Base-by-base conservation (phyloP, 2,797 vertebrate species). In the Decapterus maruadsi region DNA sequence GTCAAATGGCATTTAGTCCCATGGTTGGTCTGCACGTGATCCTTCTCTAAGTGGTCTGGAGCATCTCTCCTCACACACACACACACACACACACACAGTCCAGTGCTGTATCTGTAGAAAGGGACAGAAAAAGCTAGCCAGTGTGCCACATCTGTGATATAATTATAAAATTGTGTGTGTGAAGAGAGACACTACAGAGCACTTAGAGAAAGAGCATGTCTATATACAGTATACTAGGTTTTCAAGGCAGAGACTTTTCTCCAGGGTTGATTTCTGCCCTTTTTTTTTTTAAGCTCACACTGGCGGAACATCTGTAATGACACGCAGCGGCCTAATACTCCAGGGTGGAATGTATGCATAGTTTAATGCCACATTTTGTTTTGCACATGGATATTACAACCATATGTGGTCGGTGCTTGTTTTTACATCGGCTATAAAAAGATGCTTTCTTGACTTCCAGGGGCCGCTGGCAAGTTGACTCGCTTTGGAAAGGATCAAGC, bases 391-490 rank as follows among this genome's bases (percentile, higher is more conserved):
- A 57, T 77, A 75, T 83, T 78, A 73, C 78, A 82, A 80, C 43
- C 77, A 65, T 22, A 63, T 68, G 75, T 51, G 67, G 48, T 54
- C 6, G 59, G 40, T 64, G 75, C 68, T 81, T 76, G 61, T 70
- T 89, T 82, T 86, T 55, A 76, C 70, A 72, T 50, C 0, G 9
- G 50, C 77, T 88, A 84, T 84, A 78, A 87, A 89, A 82, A 82
- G 68, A 78, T 6, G 9, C 31, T 73, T 72, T 83, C 53, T 75
- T 22, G 20, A 75, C 71, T 82, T 87, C 66, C 71, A 19, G 2
- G 46, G 77, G 83, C 89, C 62, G 42, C 77, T 74, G 87, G 87
- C 83, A 81, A 83, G 75, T 80, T 67, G 61, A 79, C 80, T 87
- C 20, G 61, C 71, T 89, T 40, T 42, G 17, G 13, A 76, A 61